Percentiles rank a stretch among this genome's conserved stretches.
Evolutionary conservation across 2,113 vertebrate species (phyloP).

Genomic region (Lasiurus borealis): DNA sequence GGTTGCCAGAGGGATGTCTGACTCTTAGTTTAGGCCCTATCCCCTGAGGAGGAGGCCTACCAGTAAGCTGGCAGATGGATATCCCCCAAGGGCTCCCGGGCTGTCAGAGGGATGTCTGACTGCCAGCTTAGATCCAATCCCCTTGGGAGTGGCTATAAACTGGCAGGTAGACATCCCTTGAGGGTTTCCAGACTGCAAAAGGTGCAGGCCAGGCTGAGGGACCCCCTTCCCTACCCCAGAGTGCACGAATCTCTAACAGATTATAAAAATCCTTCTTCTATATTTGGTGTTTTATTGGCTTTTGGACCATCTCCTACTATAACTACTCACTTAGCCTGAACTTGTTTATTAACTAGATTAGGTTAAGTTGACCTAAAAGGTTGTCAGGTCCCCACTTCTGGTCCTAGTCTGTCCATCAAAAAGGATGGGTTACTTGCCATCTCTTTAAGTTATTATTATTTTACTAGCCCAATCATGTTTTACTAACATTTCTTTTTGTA

Average conservation of each 20-base stretch:
- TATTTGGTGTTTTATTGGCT: background rate
- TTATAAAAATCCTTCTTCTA: background rate
- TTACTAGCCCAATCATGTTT: background rate
- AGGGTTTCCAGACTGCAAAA: no score
- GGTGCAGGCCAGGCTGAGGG: no score
- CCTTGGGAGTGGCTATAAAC: no score
- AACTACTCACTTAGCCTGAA: background rate
- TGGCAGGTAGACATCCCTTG: no score
- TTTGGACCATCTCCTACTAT: background rate
- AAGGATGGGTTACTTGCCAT: background rate
- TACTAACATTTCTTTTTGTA: background rate
- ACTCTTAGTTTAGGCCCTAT: no score
- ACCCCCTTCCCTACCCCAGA: no score
- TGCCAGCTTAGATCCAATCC: no score
- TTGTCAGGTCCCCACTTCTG: background rate
- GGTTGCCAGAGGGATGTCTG: no score
- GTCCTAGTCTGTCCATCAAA: background rate
- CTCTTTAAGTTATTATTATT: background rate
- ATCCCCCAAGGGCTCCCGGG: no score
- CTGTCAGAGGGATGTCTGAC: no score
- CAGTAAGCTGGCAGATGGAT: no score
- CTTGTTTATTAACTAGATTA: background rate
- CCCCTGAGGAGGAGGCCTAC: no score
- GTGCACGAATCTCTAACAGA: background rate
- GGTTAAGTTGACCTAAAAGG: background rate